These are phyloP conservation scores for Proterorhinus semilunaris DNA, from an alignment of 2,113 vertebrate genomes.

Conservation along the genomic window DNA sequence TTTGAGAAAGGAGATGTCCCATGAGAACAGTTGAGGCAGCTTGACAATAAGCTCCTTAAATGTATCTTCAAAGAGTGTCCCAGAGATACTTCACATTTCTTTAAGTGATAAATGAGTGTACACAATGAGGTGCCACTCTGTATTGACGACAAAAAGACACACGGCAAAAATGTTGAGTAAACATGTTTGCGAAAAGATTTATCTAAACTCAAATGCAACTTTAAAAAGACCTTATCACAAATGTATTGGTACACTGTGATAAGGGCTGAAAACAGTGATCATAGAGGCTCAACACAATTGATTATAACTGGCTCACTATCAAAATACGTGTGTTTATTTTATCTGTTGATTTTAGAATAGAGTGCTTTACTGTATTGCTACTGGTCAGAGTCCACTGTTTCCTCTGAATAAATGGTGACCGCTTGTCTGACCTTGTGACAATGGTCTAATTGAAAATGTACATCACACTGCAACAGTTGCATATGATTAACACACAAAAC, in stretches of 20 bases:
- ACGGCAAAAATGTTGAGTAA: not conserved
- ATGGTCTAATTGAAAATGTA: slow-evolving; percentile 89
- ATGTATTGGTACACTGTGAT: not conserved
- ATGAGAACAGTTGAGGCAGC: slow-evolving; percentile 35
- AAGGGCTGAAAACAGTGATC: too few relatives aligned
- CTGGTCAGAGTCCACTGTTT: slow-evolving; percentile 51
- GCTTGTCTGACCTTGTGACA: slow-evolving; percentile 74
- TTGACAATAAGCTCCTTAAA: slow-evolving; percentile 53
- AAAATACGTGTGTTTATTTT: not conserved
- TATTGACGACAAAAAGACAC: not conserved
- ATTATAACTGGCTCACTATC: not conserved
- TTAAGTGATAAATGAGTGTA: slow-evolving; percentile 17
- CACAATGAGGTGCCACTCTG: slow-evolving; percentile 10
- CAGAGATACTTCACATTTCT: slow-evolving; percentile 30
- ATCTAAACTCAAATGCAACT: too few relatives aligned
- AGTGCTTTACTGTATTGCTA: slow-evolving; percentile 44
- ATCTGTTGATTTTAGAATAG: not conserved
- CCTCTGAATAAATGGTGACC: slow-evolving; percentile 49
- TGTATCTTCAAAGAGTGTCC: slow-evolving; percentile 64
- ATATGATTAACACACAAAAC: slow-evolving; percentile 94
- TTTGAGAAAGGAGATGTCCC: slow-evolving; percentile 60
- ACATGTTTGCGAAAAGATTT: not conserved
- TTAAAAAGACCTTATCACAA: not conserved
- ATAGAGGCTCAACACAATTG: not conserved
- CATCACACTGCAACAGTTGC: slow-evolving; percentile 87